A percentile compares a stretch with the other conserved stretches of the same genome.
Evolutionary conservation across 2,113 vertebrate genomes (phyloP).

Genomic region (Thalassoma bifasciatum): DNA sequence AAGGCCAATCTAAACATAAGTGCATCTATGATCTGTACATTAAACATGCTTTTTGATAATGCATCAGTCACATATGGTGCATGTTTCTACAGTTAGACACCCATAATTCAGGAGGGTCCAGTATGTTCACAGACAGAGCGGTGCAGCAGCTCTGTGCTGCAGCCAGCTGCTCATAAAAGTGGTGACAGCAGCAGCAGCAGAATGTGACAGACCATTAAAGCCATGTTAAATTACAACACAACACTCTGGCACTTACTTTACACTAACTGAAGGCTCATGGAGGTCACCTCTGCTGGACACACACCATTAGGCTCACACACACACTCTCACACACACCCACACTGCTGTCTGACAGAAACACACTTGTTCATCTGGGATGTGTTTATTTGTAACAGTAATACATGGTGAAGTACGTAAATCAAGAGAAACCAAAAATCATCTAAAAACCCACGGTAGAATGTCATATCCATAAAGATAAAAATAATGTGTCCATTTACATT

Average conservation of each 20-base stretch:
- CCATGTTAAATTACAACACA: slow-evolving; percentile 62
- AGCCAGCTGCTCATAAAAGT: slow-evolving; percentile 57
- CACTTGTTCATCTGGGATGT: slow-evolving; percentile 79
- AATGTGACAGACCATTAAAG: slow-evolving; percentile 70
- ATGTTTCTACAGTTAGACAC: too few relatives aligned
- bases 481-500: slow-evolving; percentile 93
- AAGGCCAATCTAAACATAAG: too few relatives aligned
- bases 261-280: slow-evolving; percentile 40
- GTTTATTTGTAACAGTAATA: slow-evolving; percentile 99
- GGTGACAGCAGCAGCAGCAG: slow-evolving; percentile 44
- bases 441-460: slow-evolving; percentile 93
- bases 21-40: too few relatives aligned
- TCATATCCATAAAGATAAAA: slow-evolving; percentile 95
- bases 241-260: slow-evolving; percentile 30
- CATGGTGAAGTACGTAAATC: slow-evolving; percentile 96
- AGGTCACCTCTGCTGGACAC: slow-evolving; percentile 64
- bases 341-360: slow-evolving; percentile 16
- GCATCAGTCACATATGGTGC: too few relatives aligned
- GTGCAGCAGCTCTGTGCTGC: slow-evolving; percentile 17
- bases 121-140: background rate
- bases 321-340: slow-evolving; percentile 8
- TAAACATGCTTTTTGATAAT: too few relatives aligned
- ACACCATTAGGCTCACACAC: slow-evolving; percentile 51
- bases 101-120: too few relatives aligned
- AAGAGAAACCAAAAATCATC: slow-evolving; percentile 84